Conservation (phyloP, 2,797 vertebrate species). For the Protonibea diacanthus region DNA sequence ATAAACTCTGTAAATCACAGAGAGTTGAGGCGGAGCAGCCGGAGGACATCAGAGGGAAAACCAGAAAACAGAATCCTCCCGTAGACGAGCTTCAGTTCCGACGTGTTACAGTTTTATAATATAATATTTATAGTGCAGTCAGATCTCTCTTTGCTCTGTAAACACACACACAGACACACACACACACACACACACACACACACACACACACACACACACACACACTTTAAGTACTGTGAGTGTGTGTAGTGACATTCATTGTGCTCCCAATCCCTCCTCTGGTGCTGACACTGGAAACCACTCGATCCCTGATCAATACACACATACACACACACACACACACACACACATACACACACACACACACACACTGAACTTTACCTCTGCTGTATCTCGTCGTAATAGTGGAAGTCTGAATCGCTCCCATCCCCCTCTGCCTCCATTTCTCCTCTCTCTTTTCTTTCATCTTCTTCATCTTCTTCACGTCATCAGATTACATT, state of each 20-base stretch:
- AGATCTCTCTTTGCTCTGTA: conserved; percentile 31
- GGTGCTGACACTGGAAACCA: conserved; percentile 58
- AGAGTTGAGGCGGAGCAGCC: no score
- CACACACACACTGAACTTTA: conserved; percentile 10
- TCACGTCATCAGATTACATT: background rate
- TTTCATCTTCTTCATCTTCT: background rate
- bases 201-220: conserved; percentile 31
- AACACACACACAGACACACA: conserved; percentile 4
- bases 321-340: conserved; percentile 20
- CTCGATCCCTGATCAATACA: conserved; percentile 77
- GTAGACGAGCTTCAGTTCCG: no score
- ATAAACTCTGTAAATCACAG: no score
- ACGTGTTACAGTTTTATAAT: no score
- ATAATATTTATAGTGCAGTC: conserved; percentile 12
- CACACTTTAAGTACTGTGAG: conserved; percentile 4
- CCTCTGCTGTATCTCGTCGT: conserved; percentile 15
- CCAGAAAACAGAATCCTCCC: no score
- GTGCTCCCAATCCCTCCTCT: conserved; percentile 48
- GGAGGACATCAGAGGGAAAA: no score
- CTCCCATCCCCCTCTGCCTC: conserved; percentile 1
- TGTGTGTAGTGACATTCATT: conserved; percentile 60
- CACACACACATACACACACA: background rate
- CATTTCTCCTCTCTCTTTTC: background rate
- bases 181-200: background rate
- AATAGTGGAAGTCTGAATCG: conserved; percentile 17